Evolutionary conservation across 2,888 invertebrate species (phyloP).

Genomic region (Caenorhabditis imperialis): DNA sequence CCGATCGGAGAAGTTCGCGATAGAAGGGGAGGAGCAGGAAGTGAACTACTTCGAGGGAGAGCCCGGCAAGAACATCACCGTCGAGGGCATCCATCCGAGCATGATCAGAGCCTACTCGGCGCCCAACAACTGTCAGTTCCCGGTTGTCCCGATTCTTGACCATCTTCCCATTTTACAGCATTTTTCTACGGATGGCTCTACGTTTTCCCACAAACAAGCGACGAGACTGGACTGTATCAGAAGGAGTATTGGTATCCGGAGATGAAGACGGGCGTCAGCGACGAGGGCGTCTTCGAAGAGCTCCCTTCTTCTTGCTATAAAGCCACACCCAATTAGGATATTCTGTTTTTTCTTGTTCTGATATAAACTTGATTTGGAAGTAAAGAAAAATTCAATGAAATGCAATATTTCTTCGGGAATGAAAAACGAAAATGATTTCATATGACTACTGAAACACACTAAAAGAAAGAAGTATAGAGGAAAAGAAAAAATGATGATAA

Average conservation of each 20-base stretch:
- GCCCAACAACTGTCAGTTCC: slow-evolving; percentile 12
- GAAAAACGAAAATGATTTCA: slow-evolving; percentile 35
- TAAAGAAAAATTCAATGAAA: no score
- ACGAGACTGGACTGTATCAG: slow-evolving; percentile 40
- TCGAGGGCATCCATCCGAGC: slow-evolving; percentile 48
- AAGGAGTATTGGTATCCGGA: slow-evolving; percentile 55
- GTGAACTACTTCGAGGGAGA: slow-evolving; percentile 56
- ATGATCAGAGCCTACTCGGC: slow-evolving; percentile 48
- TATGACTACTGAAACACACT: slow-evolving; percentile 38
- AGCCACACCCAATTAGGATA: slow-evolving; percentile 1
- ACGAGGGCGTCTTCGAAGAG: slow-evolving; percentile 42
- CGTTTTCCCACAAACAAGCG: slow-evolving; percentile 32
- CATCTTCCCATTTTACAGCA: slow-evolving; percentile 11
- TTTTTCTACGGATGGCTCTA: slow-evolving; percentile 55
- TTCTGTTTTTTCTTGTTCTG: neutral
- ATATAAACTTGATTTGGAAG: no score
- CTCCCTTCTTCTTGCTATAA: slow-evolving; percentile 42
- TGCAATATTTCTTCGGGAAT: slow-evolving; percentile 9
- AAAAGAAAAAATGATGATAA: slow-evolving; percentile 35
- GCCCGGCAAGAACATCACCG: slow-evolving; percentile 24
- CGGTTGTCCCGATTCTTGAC: neutral
- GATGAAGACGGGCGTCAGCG: slow-evolving; percentile 43
- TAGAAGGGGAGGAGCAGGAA: slow-evolving; percentile 35
- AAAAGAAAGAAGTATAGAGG: neutral
- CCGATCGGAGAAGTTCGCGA: slow-evolving; percentile 30